Evolutionary conservation across 2,888 invertebrate species (phyloP), one percentile per base, ranked within the genome.

Genomic region (Prosopocoilus inquinatus): DNA sequence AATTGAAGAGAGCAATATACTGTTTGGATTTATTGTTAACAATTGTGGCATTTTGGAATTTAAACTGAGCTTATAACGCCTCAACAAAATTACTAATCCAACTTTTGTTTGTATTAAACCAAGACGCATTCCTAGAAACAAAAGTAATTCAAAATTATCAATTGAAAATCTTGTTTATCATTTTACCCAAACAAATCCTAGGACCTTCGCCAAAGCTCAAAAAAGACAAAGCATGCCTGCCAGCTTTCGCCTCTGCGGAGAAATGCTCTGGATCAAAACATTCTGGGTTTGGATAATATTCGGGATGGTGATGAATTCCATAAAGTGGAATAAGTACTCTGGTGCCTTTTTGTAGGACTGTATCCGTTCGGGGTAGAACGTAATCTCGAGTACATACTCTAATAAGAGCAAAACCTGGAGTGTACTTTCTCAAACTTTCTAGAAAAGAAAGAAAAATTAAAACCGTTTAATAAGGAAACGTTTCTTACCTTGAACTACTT

Each of bases 281-380:
- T 9, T 49, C 12, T 9, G 49, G 49, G n/a, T 49, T 28, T 2
- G 48, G 48, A 35, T 39, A 48, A 16, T 48, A 38, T 28, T 48
- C 48, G 5, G 32, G 49, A 28, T 49, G 39, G 2, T 38, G n/a
- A 2, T 49, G 49, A 2, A 49, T 8, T 5, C 11, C 49, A 7
- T 16, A 11, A 11, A 16, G 28, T 2, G 49, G 15, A 20, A 49
- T 39, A 12, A 49, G 3, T 7, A 49, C 12, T 0, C n/a, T n/a
- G 8, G 39, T 49, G 3, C 39, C 49, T 8, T 49, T 28, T 39
- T 49, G 28, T 2, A 49, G 32, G 1, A 39, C 39, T 2, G 33
- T 39, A 49, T 39, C 20, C 8, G 48, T n/a, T 11, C 13, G n/a
- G 4, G 48, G 39, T 16, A 48, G 20, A 7, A 11, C 9, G 9